Evolutionary conservation across 2,888 invertebrate species (phyloP), one percentile per base, ranked within the genome.

Genomic region (Temnothorax rugatulus): DNA sequence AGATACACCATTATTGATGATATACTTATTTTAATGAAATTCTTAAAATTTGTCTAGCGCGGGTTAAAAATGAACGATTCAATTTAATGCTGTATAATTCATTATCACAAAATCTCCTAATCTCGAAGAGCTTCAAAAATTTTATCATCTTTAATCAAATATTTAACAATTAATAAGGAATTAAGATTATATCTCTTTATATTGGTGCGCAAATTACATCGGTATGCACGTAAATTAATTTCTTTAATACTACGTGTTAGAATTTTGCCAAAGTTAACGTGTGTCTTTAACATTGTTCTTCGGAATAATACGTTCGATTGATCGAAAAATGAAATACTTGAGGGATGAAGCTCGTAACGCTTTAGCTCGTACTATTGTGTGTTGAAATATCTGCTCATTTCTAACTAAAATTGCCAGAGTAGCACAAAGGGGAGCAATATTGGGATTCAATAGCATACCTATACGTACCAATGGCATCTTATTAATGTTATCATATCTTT

Each of bases 1-100:
- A 47, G 47, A 74, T 34, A 47, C 63, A 25, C n/a, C 38, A 4
- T 59, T 47, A 73, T 73, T 81, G 25, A 71, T 81, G 79, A 50
- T 74, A 73, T 59, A 81, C 57, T 81, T 69, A 69, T 69, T 79
- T 74, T 81, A 71, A 73, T 73, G 59, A 71, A 73, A 59, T 73
- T 47, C 38, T 59, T 25, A 5, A 34, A 18, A 59, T 38, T 41
- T 34, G 4, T 9, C 44, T 15, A 13, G n/a, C 8, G 38, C 18
- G 9, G 3, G n/a, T 79, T 18, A 8, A 47, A 52, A 54, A 68
- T 13, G 8, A 47, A 15, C 13, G 29, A 13, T 13, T 29, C 54
- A 7, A n/a, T 44, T 68, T 54, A 8, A 38, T 38, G 4, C 0
- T 9, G 25, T 11, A n/a, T 11, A 38, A 18, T 21, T 0, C 18